phyloP scores from a whole-genome alignment of 1,140 invertebrate species.

The Galleria mellonella region DNA sequence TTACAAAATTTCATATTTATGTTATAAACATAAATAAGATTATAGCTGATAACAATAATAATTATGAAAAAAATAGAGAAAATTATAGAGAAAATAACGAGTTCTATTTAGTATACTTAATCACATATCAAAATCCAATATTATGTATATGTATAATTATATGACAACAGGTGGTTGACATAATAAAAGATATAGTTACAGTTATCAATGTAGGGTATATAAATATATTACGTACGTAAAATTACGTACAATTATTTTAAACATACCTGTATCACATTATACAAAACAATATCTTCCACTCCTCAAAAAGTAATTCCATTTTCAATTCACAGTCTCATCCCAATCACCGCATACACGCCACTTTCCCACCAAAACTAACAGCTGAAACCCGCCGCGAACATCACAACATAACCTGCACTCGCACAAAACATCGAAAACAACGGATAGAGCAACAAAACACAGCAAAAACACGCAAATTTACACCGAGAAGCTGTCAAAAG shows the following conservation, averaged over 20 bases:
- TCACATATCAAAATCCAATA: too few relatives aligned
- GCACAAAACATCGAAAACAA: conserved; percentile 6
- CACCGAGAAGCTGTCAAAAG: conserved; percentile 18
- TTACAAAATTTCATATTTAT: too few relatives aligned
- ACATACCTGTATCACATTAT: conserved; percentile 35
- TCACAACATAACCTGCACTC: conserved; percentile 30
- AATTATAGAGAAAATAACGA: too few relatives aligned
- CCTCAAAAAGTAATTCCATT: background rate
- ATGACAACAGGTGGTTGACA: conserved; percentile 40
- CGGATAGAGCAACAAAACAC: background rate
- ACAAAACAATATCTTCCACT: background rate
- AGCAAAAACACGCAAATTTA: conserved; percentile 11
- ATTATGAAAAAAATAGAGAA: too few relatives aligned
- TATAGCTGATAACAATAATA: too few relatives aligned
- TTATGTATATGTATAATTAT: background rate
- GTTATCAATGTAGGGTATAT: too few relatives aligned
- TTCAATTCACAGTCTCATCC: conserved; percentile 9
- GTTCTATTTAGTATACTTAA: too few relatives aligned
- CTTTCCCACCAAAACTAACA: conserved; percentile 42
- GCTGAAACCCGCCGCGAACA: background rate
- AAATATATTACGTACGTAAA: too few relatives aligned
- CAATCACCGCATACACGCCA: conserved; percentile 6
- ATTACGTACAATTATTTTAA: too few relatives aligned
- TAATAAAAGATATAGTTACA: background rate
- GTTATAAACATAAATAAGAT: too few relatives aligned